Evolutionary conservation across 2,888 invertebrate genomes (phyloP).

Genomic region (Ferdinandea cuprea): DNA sequence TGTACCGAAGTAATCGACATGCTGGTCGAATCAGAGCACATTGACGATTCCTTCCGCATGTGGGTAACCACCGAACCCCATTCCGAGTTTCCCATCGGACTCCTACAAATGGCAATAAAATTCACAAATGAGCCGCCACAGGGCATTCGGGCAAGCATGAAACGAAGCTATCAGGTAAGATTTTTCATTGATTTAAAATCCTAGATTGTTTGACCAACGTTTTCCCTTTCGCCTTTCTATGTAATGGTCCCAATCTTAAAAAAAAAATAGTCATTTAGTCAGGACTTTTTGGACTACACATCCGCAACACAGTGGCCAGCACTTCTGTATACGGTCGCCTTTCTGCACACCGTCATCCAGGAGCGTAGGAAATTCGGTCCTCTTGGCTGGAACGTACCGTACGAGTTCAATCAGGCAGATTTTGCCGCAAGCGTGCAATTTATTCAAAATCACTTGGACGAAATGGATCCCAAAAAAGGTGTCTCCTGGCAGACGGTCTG

Average conservation of each 20-base stretch:
- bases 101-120: conserved; percentile 95
- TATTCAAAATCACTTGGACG: conserved; percentile 97
- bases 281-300: conserved; percentile 96
- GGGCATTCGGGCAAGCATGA: conserved; percentile 96
- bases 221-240: conserved; percentile 19
- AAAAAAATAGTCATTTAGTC: conserved; percentile 83
- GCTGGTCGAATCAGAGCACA: conserved; percentile 91
- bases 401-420: conserved; percentile 97
- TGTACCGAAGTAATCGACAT: conserved; percentile 96
- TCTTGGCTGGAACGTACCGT: conserved; percentile 98
- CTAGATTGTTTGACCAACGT: not conserved
- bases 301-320: conserved; percentile 97
- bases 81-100: conserved; percentile 94
- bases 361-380: conserved; percentile 98
- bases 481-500: conserved; percentile 98
- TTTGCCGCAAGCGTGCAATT: conserved; percentile 98
- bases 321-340: conserved; percentile 95
- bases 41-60: conserved; percentile 92
- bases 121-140: conserved; percentile 99
- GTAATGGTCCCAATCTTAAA: no score
- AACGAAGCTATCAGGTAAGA: conserved; percentile 92
- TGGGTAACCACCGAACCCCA: conserved; percentile 99
- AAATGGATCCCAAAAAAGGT: conserved; percentile 98
- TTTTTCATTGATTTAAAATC: conserved; percentile 37
- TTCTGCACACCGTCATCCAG: conserved; percentile 97